Evolutionary conservation across 1,140 invertebrate genomes (phyloP).

Genomic region (Euura lappo): DNA sequence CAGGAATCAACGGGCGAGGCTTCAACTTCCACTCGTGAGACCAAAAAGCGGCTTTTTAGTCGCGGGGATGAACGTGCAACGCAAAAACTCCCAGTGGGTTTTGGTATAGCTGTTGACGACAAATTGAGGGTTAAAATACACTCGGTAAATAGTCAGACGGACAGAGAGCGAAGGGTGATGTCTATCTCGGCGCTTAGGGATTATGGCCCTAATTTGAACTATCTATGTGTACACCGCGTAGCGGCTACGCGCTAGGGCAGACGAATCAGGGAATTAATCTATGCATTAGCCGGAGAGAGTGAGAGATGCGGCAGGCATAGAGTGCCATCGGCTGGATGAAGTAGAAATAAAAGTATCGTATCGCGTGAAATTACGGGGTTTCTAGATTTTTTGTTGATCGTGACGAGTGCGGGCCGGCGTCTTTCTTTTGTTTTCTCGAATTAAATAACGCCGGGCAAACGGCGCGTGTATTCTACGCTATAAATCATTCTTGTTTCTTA

Average conservation of each 20-base stretch:
- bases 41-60: conserved; percentile 13
- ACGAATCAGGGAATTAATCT: conserved; percentile 3
- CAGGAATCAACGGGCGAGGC: conserved; percentile 17
- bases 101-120: conserved; percentile 57
- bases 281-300: neutral
- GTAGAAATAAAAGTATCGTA: no score
- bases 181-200: conserved; percentile 48
- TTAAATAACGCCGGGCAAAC: neutral
- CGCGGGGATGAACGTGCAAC: neutral
- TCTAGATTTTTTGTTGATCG: neutral
- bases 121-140: conserved; percentile 64
- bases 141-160: conserved; percentile 55
- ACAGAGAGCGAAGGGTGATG: conserved; percentile 36
- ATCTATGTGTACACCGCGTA: neutral
- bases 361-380: no score
- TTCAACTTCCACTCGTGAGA: neutral
- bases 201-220: conserved; percentile 60
- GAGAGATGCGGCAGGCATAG: no score
- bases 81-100: conserved; percentile 50
- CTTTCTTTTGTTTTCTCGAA: neutral
- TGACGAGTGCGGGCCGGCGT: neutral
- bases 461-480: neutral
- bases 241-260: neutral
- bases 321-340: no score
- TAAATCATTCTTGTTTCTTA: conserved; percentile 2